Percentiles rank a stretch among this genome's conserved stretches.
phyloP scores from a whole-genome alignment of 2,797 vertebrate species.

The Falco naumanni region DNA sequence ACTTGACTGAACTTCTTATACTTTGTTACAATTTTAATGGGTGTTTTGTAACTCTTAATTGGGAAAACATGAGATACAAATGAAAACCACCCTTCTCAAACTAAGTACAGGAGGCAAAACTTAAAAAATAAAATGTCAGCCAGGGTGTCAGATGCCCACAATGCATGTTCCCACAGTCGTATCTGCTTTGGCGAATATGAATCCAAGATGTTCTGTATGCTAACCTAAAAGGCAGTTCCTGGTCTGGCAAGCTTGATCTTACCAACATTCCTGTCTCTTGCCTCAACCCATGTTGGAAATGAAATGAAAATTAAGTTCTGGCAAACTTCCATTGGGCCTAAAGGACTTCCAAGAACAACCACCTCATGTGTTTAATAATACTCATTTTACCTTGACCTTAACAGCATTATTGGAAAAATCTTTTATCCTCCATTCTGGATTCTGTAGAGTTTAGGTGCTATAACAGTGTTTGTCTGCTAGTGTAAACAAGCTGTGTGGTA shows the following conservation, averaged over 20 bases:
- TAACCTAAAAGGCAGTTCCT: background rate
- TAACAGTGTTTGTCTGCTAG: background rate
- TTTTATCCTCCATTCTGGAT: background rate
- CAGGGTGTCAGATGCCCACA: background rate
- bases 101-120: background rate
- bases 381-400: background rate
- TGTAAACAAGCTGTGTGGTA: background rate
- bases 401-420: background rate
- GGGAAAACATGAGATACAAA: slow-evolving; percentile 30
- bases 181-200: background rate
- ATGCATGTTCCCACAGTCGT: background rate
- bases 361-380: background rate
- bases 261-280: background rate
- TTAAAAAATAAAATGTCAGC: background rate
- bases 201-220: background rate
- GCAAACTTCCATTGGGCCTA: background rate
- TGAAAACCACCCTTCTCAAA: background rate
- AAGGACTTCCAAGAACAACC: background rate
- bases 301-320: background rate
- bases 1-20: slow-evolving; percentile 29
- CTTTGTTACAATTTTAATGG: slow-evolving; percentile 10
- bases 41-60: slow-evolving; percentile 50
- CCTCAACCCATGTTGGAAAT: background rate
- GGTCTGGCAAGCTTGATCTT: background rate
- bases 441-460: background rate